These are phyloP conservation scores for Acestrorhynchus altus DNA, from an alignment of 2,797 vertebrate species.

Conservation along the genomic window DNA sequence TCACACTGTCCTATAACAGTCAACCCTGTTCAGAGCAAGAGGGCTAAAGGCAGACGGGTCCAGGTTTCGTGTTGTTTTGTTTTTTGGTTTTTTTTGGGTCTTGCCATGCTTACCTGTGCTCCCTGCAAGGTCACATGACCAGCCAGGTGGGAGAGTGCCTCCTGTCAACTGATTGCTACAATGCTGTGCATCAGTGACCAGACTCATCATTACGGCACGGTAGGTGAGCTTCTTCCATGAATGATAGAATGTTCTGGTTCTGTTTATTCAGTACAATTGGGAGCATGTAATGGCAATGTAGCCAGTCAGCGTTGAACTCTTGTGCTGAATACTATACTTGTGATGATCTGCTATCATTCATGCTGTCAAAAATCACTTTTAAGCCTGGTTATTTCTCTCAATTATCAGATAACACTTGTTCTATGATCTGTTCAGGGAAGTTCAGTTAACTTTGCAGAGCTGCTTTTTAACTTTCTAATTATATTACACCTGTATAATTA, in stretches of 20 bases:
- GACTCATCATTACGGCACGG: constrained; percentile 82
- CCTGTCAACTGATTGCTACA: constrained; percentile 66
- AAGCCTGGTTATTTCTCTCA: too few relatives aligned
- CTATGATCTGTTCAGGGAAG: too few relatives aligned
- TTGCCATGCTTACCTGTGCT: constrained; percentile 44
- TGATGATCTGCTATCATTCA: neutral
- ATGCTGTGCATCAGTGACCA: constrained; percentile 88
- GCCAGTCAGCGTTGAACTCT: neutral
- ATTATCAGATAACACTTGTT: neutral
- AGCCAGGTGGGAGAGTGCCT: constrained; percentile 61
- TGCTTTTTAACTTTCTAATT: too few relatives aligned
- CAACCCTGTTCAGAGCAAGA: constrained; percentile 13
- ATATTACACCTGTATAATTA: too few relatives aligned
- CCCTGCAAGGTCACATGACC: constrained; percentile 57
- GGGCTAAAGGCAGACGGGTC: neutral
- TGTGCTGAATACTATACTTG: neutral
- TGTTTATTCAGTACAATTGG: neutral
- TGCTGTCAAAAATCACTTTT: neutral
- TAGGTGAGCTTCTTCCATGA: constrained; percentile 75
- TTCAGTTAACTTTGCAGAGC: neutral
- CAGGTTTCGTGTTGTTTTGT: neutral
- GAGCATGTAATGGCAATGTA: neutral
- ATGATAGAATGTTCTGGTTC: neutral
- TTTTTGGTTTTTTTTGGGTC: neutral
- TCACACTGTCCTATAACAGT: constrained; percentile 29